Evolutionary conservation across 2,113 vertebrate genomes (phyloP).

Genomic region (Haliaeetus leucogaster): DNA sequence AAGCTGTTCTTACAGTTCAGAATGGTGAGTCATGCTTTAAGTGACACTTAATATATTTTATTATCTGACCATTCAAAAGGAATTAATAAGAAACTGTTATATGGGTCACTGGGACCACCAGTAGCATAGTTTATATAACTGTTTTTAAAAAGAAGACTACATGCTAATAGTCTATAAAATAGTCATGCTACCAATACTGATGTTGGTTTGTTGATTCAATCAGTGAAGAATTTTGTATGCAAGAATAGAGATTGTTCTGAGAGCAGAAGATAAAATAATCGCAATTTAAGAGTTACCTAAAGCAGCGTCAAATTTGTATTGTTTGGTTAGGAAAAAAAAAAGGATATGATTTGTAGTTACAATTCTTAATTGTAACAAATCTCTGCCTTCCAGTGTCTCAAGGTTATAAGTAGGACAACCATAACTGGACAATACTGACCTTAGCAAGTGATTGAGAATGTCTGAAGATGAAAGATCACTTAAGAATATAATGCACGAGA

Average conservation of each 20-base stretch:
- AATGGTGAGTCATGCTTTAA: neutral
- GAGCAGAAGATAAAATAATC: neutral
- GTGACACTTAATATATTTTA: neutral
- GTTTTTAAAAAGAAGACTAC: neutral
- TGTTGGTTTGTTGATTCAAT: neutral
- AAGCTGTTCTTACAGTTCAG: neutral
- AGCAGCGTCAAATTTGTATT: neutral
- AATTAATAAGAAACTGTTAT: neutral
- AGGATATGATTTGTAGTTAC: neutral
- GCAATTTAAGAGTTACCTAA: neutral
- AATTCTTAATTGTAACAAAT: neutral
- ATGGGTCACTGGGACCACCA: neutral
- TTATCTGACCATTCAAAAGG: neutral
- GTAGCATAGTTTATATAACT: neutral
- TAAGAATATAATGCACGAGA: neutral
- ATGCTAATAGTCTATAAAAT: neutral
- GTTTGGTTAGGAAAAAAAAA: neutral
- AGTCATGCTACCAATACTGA: neutral
- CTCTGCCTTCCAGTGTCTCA: neutral
- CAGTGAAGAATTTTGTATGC: neutral
- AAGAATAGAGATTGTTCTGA: neutral
- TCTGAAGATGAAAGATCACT: neutral
- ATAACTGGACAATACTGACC: neutral
- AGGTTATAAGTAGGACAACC: neutral
- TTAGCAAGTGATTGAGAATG: neutral